phyloP scores from a whole-genome alignment of 92 coral and sea anemone species.

The Galaxea fascicularis region DNA sequence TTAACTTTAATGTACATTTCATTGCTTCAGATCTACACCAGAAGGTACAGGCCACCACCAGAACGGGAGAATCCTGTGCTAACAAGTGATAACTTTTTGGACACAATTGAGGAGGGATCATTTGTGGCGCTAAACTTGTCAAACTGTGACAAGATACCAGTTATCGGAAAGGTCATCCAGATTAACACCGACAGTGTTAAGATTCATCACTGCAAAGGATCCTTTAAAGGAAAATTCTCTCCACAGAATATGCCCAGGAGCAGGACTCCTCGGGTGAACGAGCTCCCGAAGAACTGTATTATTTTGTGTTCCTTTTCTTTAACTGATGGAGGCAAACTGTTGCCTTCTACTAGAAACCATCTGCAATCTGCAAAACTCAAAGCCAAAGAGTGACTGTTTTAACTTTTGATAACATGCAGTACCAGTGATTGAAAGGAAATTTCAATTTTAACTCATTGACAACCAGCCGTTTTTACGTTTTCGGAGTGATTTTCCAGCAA shows the following conservation, averaged over 20 bases:
- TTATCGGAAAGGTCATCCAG: conserved; percentile 42
- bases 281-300: conserved; percentile 35
- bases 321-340: no score
- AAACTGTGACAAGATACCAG: conserved; percentile 36
- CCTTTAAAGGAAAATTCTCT: conserved; percentile 31
- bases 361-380: no score
- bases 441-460: no score
- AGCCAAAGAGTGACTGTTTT: no score
- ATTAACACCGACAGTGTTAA: not conserved
- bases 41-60: conserved; percentile 32
- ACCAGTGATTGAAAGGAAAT: no score
- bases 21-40: conserved; percentile 44
- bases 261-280: conserved; percentile 26
- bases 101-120: conserved; percentile 22
- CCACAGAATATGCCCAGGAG: conserved; percentile 33
- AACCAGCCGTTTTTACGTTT: no score
- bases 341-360: no score
- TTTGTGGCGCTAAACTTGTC: conserved; percentile 38
- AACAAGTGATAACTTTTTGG: conserved; percentile 14
- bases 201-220: conserved; percentile 41
- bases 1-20: not conserved
- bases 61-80: conserved; percentile 12
- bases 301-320: conserved; percentile 10
- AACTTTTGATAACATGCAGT: no score
- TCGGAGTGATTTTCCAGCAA: no score